These are phyloP conservation scores for Tringa solitaria DNA, from an alignment of 2,113 vertebrate species.

Conservation along the genomic window DNA sequence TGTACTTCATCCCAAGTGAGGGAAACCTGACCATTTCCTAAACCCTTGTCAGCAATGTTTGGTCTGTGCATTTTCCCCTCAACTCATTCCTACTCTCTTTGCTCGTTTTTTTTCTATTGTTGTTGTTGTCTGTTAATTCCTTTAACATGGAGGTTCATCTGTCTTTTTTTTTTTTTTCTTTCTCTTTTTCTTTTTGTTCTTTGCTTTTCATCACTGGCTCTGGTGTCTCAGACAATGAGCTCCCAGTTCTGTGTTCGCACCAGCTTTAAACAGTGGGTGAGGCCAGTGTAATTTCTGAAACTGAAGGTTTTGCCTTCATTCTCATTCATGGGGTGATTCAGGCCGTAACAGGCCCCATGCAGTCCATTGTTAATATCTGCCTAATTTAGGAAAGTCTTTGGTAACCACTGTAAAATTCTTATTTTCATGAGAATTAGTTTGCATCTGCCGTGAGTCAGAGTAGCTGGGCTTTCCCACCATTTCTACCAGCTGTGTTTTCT, in stretches of 20 bases:
- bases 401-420: slow-evolving; percentile 50
- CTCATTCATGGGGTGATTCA: slow-evolving; percentile 17
- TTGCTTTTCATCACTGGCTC: background rate
- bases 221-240: slow-evolving; percentile 11
- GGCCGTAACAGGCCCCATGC: background rate
- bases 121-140: background rate
- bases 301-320: background rate
- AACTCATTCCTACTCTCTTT: background rate
- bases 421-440: slow-evolving; percentile 54
- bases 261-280: slow-evolving; percentile 10
- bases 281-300: background rate
- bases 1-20: background rate
- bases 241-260: slow-evolving; percentile 33
- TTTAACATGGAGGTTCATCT: background rate
- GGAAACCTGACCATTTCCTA: background rate
- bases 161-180: background rate
- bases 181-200: background rate
- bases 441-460: slow-evolving; percentile 36
- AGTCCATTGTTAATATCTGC: slow-evolving; percentile 50
- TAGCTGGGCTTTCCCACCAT: slow-evolving; percentile 44
- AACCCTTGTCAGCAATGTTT: background rate
- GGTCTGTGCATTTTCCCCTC: background rate
- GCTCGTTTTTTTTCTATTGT: background rate
- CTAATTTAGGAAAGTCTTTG: slow-evolving; percentile 45
- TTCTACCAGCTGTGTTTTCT: slow-evolving; percentile 61